These are phyloP conservation scores for Chiloscyllium punctatum DNA, from an alignment of 2,797 vertebrate species.

Conservation along the genomic window DNA sequence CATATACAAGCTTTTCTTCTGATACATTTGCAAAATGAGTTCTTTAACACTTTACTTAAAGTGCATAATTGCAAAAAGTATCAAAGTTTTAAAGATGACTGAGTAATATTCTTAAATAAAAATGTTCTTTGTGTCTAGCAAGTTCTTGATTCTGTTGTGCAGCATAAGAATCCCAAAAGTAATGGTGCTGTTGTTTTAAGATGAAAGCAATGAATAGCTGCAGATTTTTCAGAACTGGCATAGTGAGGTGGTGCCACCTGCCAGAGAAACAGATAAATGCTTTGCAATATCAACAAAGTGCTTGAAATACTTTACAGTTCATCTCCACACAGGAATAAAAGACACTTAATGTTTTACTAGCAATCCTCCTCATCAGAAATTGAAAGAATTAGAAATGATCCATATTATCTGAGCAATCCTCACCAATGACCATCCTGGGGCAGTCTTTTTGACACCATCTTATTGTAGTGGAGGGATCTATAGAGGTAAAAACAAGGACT, in stretches of 20 bases:
- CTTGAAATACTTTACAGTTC: not conserved
- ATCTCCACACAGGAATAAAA: not conserved
- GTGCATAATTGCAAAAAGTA: not conserved
- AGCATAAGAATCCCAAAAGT: not conserved
- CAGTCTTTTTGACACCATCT: too few species aligned
- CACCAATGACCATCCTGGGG: too few species aligned
- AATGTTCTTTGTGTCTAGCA: not conserved
- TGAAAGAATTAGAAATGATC: too few species aligned
- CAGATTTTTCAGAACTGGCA: not conserved
- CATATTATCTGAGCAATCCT: too few species aligned
- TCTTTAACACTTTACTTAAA: not conserved
- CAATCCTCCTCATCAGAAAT: too few species aligned
- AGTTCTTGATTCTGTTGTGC: not conserved
- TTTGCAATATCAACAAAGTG: not conserved
- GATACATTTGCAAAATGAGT: not conserved
- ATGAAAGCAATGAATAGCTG: not conserved
- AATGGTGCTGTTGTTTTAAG: not conserved
- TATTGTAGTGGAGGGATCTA: too few species aligned
- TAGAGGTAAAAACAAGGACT: too few species aligned
- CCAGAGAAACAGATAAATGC: not conserved
- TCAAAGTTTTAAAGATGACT: not conserved
- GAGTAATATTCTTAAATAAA: not conserved
- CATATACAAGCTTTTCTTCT: not conserved
- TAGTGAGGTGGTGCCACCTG: not conserved
- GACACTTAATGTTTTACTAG: too few species aligned